Evolutionary conservation across 2,797 vertebrate genomes (phyloP).

Genomic region (Etheostoma nigrum): DNA sequence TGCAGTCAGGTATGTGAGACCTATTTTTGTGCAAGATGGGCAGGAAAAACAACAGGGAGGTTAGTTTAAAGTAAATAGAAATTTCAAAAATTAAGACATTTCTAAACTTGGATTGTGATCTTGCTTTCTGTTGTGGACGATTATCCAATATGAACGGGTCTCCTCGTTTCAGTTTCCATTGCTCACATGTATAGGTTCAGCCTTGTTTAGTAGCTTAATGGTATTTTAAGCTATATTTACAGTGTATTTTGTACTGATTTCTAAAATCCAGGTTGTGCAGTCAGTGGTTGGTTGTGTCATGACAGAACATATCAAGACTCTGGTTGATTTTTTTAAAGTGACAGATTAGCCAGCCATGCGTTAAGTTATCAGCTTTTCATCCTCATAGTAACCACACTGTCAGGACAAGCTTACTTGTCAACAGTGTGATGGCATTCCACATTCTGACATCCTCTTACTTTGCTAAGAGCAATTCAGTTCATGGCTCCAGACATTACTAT

Average conservation of each 20-base stretch:
- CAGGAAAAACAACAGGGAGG: not conserved
- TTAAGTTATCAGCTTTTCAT: slow-evolving; percentile 39
- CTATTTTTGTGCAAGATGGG: not conserved
- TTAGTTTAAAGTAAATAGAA: not conserved
- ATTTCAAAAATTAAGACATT: not conserved
- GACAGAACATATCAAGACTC: slow-evolving; percentile 16
- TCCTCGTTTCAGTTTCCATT: not conserved
- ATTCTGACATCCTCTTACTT: slow-evolving; percentile 42
- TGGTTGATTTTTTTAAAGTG: slow-evolving; percentile 35
- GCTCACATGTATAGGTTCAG: not conserved
- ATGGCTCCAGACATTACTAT: slow-evolving; percentile 4
- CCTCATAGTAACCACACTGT: slow-evolving; percentile 39
- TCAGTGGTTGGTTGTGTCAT: slow-evolving; percentile 9
- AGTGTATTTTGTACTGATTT: not conserved
- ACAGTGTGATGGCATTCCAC: not conserved
- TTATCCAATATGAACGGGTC: not conserved
- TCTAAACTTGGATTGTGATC: slow-evolving; percentile 1
- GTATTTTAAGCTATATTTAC: not conserved
- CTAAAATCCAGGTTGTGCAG: not conserved
- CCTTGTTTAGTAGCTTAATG: not conserved
- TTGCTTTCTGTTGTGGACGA: not conserved
- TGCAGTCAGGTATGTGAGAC: slow-evolving; percentile 65
- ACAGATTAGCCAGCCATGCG: slow-evolving; percentile 43
- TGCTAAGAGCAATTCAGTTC: slow-evolving; percentile 16
- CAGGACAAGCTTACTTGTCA: slow-evolving; percentile 41